These are phyloP conservation scores for Coelinius sp. DNA, from an alignment of 2,888 invertebrate species.

Conservation along the genomic window DNA sequence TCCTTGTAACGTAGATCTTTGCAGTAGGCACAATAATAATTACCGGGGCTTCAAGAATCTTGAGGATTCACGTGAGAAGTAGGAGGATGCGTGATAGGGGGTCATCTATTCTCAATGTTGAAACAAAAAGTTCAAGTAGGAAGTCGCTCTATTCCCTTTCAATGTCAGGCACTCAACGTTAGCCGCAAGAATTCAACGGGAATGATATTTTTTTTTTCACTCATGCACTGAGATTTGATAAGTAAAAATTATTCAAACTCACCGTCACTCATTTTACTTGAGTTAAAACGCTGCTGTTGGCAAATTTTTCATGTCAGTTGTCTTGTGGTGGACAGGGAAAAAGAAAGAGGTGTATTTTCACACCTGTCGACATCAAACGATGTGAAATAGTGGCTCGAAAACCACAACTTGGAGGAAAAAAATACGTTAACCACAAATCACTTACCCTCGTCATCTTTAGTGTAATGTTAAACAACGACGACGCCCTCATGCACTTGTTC, in stretches of 20 bases:
- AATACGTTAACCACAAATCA: constrained; percentile 13
- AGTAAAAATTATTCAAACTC: constrained; percentile 4
- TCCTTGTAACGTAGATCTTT: constrained; percentile 31
- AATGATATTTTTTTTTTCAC: background rate
- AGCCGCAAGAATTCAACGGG: constrained; percentile 23
- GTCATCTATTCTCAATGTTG: constrained; percentile 23
- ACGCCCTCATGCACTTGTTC: background rate
- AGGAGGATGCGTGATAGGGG: constrained; percentile 35
- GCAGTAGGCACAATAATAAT: constrained; percentile 53
- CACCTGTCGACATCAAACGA: constrained; percentile 22
- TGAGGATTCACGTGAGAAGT: constrained; percentile 46
- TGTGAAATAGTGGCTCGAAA: constrained; percentile 20
- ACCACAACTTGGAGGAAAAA: constrained; percentile 1
- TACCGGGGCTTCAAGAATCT: constrained; percentile 52
- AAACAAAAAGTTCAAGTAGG: constrained; percentile 20
- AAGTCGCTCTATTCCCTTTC: constrained; percentile 24
- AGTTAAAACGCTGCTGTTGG: background rate
- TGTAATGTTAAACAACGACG: constrained; percentile 5
- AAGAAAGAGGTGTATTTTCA: constrained; percentile 4
- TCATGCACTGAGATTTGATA: background rate
- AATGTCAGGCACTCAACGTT: constrained; percentile 15
- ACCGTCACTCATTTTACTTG: background rate
- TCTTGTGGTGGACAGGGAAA: background rate
- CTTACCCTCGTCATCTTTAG: constrained; percentile 22
- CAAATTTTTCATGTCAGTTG: constrained; percentile 14